Percentiles rank a stretch among this genome's conserved stretches.
Conservation (phyloP, 1,140 invertebrate species). For the Diorhabda elongata region DNA sequence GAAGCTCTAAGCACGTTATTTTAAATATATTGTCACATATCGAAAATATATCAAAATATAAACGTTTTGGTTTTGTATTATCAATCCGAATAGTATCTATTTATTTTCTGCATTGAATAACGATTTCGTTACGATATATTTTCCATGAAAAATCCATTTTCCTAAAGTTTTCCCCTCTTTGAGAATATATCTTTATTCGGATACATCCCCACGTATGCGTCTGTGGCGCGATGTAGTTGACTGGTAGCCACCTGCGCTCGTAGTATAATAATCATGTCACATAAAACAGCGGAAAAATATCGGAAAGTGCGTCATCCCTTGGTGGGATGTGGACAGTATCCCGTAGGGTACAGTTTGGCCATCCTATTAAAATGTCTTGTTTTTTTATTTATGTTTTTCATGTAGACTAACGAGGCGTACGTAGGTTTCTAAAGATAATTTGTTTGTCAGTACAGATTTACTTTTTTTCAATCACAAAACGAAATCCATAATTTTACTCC, state of each 20-base stretch:
- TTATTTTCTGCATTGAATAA: background rate
- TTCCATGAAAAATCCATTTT: conserved; percentile 6
- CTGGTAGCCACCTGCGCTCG: conserved; percentile 32
- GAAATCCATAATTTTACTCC: too few species aligned
- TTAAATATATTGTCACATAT: too few species aligned
- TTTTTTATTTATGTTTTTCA: conserved; percentile 13
- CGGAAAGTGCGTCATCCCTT: conserved; percentile 31
- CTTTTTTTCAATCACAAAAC: too few species aligned
- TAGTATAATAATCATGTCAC: conserved; percentile 41
- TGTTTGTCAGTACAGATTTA: too few species aligned
- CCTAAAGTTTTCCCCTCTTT: conserved; percentile 10
- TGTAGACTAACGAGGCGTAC: background rate
- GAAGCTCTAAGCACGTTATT: too few species aligned
- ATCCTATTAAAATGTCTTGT: conserved; percentile 34
- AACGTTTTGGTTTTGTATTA: too few species aligned
- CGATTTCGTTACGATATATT: background rate
- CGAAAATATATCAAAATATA: too few species aligned
- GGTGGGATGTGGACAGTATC: conserved; percentile 8
- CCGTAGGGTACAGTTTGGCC: conserved; percentile 23
- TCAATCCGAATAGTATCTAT: too few species aligned
- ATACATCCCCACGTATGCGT: conserved; percentile 16
- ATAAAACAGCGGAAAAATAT: conserved; percentile 34
- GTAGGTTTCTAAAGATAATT: too few species aligned
- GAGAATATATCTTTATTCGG: conserved; percentile 20
- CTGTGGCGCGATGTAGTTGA: conserved; percentile 6